A percentile compares a stretch with the other conserved stretches of the same genome.
These are phyloP conservation scores for Ammodytes marinus DNA, from an alignment of 2,113 vertebrate genomes.

Conservation along the genomic window DNA sequence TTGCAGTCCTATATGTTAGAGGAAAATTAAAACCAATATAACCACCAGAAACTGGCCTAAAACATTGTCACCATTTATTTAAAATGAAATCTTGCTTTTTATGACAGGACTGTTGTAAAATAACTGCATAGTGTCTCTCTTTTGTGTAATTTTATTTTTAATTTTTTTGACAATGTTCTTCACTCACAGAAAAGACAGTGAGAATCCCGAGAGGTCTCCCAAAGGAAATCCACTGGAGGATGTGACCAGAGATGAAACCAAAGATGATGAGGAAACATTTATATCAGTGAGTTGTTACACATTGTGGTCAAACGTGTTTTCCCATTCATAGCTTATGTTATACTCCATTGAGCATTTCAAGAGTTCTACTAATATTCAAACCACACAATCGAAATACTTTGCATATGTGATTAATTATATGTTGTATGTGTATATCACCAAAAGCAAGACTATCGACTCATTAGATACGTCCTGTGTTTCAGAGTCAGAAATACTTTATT, in stretches of 20 bases:
- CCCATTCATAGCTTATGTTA: not conserved
- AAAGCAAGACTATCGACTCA: no score
- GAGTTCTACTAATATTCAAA: not conserved
- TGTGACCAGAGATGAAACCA: not conserved
- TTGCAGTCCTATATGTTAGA: not conserved
- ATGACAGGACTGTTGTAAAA: not conserved
- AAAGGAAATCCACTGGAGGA: not conserved
- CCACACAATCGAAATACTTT: not conserved
- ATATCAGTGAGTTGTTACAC: conserved; percentile 54
- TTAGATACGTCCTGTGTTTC: no score
- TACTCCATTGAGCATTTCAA: not conserved
- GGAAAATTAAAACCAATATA: not conserved
- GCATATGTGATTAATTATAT: not conserved
- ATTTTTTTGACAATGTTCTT: not conserved
- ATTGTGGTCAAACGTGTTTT: not conserved
- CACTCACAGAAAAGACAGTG: conserved; percentile 7
- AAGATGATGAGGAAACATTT: conserved; percentile 11
- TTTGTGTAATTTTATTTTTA: not conserved
- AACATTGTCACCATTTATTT: not conserved
- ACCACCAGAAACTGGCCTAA: not conserved
- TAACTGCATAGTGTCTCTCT: not conserved
- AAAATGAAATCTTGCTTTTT: not conserved
- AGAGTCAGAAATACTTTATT: no score
- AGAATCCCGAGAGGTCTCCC: not conserved
- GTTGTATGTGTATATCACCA: not conserved